Evolutionary conservation across 1,140 invertebrate genomes (phyloP).

Genomic region (Drosophila lini): DNA sequence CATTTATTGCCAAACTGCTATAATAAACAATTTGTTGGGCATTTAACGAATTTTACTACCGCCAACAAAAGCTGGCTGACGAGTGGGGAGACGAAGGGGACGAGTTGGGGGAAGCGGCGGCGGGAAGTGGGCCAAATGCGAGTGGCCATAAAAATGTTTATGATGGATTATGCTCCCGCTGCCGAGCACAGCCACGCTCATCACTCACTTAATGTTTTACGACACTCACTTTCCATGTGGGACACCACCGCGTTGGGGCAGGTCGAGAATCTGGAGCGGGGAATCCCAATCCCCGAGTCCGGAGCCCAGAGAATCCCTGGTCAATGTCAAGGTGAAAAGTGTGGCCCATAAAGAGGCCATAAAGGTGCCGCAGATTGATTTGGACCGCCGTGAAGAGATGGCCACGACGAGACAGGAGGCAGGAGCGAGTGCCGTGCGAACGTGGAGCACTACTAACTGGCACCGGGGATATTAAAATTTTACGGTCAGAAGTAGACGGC

Average conservation of each 20-base stretch:
- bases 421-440: not conserved
- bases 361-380: constrained; percentile 79
- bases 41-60: constrained; percentile 82
- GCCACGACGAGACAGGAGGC: not conserved
- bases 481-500: constrained; percentile 71
- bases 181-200: constrained; percentile 15
- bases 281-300: not conserved
- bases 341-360: constrained; percentile 72
- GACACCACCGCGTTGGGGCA: constrained; percentile 63
- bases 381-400: constrained; percentile 36
- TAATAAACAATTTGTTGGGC: constrained; percentile 82
- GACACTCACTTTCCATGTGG: constrained; percentile 76
- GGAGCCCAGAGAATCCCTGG: constrained; percentile 29
- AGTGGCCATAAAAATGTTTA: constrained; percentile 80
- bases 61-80: constrained; percentile 48
- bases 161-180: constrained; percentile 77
- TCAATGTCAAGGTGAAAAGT: constrained; percentile 82
- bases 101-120: not conserved
- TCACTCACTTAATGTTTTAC: constrained; percentile 73
- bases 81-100: not conserved
- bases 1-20: constrained; percentile 81
- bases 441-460: constrained; percentile 31
- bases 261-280: constrained; percentile 41
- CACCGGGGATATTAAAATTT: constrained; percentile 73
- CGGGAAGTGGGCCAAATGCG: constrained; percentile 61